These are phyloP conservation scores for Ibidorhyncha struthersii DNA, from an alignment of 2,113 vertebrate species.

Conservation along the genomic window DNA sequence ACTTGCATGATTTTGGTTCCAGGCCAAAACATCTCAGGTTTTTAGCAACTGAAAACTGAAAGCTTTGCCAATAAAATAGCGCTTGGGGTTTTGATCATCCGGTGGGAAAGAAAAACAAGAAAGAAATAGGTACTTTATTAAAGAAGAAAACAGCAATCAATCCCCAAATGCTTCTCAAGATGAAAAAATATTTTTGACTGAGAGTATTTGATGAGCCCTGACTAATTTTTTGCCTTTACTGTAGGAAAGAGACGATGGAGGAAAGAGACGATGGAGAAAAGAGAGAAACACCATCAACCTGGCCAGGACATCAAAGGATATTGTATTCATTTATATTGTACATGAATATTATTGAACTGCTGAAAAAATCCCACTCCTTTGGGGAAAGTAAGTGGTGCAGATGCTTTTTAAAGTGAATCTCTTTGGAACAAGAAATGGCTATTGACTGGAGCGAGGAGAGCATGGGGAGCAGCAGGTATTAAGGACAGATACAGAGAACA, in stretches of 20 bases:
- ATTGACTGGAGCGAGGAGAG: neutral
- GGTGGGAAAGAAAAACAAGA: neutral
- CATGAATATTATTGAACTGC: neutral
- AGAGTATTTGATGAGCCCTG: neutral
- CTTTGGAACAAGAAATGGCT: neutral
- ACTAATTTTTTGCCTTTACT: neutral
- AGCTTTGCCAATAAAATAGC: neutral
- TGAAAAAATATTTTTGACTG: neutral
- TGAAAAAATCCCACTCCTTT: neutral
- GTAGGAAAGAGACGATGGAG: neutral
- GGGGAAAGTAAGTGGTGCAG: neutral
- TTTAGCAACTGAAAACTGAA: neutral
- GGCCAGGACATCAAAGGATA: neutral
- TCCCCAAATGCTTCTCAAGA: neutral
- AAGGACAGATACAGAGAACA: neutral
- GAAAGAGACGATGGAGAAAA: neutral
- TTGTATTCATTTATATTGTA: neutral
- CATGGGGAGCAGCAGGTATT: rapidly evolving
- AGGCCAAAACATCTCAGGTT: neutral
- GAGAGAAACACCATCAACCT: neutral
- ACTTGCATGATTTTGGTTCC: neutral
- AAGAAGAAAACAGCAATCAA: neutral
- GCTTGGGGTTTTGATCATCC: neutral
- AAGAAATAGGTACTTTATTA: neutral
- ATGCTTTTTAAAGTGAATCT: neutral